phyloP scores from a whole-genome alignment of 2,797 vertebrate species.

The Merluccius polli region DNA sequence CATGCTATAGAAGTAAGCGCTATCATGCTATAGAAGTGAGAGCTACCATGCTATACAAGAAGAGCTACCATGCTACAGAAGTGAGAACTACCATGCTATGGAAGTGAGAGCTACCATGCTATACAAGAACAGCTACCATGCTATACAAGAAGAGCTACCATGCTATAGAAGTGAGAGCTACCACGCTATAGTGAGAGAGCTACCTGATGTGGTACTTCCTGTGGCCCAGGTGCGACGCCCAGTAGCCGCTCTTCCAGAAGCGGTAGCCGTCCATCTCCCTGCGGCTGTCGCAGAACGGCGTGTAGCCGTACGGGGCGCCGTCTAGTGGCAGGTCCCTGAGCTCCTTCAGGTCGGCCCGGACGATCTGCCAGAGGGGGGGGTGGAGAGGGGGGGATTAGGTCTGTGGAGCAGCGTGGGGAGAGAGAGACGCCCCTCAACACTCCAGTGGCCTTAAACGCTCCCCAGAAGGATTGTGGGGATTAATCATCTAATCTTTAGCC shows the following conservation, averaged over 20 bases:
- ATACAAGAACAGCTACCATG: no score
- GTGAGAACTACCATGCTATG: no score
- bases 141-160: no score
- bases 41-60: no score
- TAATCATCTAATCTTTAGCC: background rate
- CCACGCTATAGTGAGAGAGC: no score
- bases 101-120: no score
- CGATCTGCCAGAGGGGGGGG: constrained; percentile 74
- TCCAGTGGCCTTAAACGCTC: no score
- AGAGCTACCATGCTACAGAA: no score
- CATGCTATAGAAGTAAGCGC: no score
- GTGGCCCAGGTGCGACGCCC: constrained; percentile 89
- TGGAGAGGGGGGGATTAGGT: no score
- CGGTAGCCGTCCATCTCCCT: constrained; percentile 95
- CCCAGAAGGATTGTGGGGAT: background rate
- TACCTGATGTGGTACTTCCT: constrained; percentile 98
- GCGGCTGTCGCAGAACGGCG: constrained; percentile 94
- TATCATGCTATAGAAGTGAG: no score
- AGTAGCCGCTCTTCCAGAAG: constrained; percentile 96
- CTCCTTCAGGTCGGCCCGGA: constrained; percentile 90
- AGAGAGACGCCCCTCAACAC: background rate
- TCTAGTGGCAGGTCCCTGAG: constrained; percentile 84
- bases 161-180: no score
- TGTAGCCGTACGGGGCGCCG: constrained; percentile 94
- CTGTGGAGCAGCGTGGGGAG: background rate